Evolutionary conservation across 1,140 invertebrate species (phyloP), one percentile per base, ranked within the genome.

Genomic region (Diabrotica virgifera): DNA sequence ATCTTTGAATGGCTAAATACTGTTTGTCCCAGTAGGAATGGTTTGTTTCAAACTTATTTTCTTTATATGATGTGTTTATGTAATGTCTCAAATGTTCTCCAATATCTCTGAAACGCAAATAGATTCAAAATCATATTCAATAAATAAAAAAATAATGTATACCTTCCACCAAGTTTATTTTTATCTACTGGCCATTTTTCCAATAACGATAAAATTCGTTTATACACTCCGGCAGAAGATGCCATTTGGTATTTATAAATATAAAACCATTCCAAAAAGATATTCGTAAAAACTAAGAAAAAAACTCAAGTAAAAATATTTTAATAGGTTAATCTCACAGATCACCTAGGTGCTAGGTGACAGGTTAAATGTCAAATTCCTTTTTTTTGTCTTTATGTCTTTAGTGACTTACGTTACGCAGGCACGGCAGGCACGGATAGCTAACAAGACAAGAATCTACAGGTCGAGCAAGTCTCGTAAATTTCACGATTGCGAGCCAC

Each of bases 121-220:
- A 46, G 40, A 3, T 46, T n/a, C 6, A 46, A 5, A 46, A 5
- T 46, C 36, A 55, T 52, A 50, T 11, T 66, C 59, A 36, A 38
- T 36, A 38, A 11, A 68, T 62, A 62, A 55, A 65, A 63, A 56
- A 68, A 5, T 38, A 36, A 65, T 14, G 5, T 14, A 65, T 81
- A 92, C 90, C 89, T 88, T 75, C 87, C 87, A 76, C 87, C 87
- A 35, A 79, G 77, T 84, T 93, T 94, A 10, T 81, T 81, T 70
- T 81, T 79, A 78, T 93, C 91, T 36, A 91, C 68, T 37, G 91
- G 90, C 91, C 91, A 94, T 76, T 87, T 87, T 77, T 92, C 86
- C 67, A 93, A 83, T 64, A 94, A 79, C 80, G 84, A 86, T 14
- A 90, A 77, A 78, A 90, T 91, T 77, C 87, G 85, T 76, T 87